These are phyloP conservation scores for Lethocerus indicus DNA, from an alignment of 1,140 invertebrate species.

Conservation along the genomic window DNA sequence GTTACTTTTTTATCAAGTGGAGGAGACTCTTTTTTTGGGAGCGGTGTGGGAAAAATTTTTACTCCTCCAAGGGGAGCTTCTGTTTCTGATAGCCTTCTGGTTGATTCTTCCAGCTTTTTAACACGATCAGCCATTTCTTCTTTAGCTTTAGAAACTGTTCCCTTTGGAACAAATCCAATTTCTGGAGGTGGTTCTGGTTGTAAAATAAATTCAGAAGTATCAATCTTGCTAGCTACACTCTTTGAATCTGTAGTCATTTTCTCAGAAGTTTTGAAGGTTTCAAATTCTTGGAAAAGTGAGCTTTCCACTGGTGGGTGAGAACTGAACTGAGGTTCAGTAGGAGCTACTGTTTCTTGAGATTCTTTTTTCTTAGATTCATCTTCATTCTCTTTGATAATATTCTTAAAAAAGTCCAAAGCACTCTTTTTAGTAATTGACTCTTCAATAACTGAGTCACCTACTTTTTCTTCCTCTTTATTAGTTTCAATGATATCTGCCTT, in stretches of 20 bases:
- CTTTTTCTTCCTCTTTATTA: not conserved
- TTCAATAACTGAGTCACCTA: conserved; percentile 1
- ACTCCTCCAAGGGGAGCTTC: conserved; percentile 43
- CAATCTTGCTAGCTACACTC: not conserved
- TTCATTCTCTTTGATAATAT: conserved; percentile 30
- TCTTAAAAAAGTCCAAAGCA: conserved; percentile 38
- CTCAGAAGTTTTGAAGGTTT: too few species aligned
- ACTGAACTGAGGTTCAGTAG: not conserved
- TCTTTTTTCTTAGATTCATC: conserved; percentile 4
- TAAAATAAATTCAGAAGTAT: conserved; percentile 31
- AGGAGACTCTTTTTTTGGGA: conserved; percentile 18
- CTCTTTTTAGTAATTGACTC: conserved; percentile 28
- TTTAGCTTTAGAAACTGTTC: conserved; percentile 21
- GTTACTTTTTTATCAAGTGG: too few species aligned
- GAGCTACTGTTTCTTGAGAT: not conserved
- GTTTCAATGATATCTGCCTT: not conserved
- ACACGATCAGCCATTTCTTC: conserved; percentile 40
- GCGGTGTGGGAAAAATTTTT: conserved; percentile 33
- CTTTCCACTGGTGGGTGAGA: not conserved
- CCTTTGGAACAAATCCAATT: conserved; percentile 43
- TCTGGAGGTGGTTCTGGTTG: conserved; percentile 54
- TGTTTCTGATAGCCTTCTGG: conserved; percentile 32
- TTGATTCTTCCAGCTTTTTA: conserved; percentile 41
- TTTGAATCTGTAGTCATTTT: not conserved
- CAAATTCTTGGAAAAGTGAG: not conserved